Percentiles rank a stretch among this genome's conserved stretches.
Evolutionary conservation across 2,113 vertebrate species (phyloP).

Genomic region (Hemichromis elongatus): DNA sequence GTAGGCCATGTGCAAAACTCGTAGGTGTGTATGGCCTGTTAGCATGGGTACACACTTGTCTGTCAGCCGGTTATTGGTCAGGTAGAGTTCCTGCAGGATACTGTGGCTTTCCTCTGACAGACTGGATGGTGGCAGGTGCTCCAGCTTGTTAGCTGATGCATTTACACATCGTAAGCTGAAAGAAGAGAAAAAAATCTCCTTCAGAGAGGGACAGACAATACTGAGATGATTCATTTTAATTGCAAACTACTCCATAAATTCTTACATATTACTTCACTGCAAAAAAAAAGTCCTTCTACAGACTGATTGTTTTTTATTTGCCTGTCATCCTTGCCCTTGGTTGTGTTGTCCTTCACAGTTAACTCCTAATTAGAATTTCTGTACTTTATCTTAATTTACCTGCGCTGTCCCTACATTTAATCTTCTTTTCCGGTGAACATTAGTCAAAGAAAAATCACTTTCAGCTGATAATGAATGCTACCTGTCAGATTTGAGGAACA

Average conservation of each 20-base stretch:
- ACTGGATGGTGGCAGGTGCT: conserved; percentile 88
- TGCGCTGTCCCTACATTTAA: neutral
- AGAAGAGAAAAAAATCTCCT: neutral
- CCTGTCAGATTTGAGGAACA: conserved; percentile 93
- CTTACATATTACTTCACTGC: neutral
- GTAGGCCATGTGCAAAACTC: conserved; percentile 94
- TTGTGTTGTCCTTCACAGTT: neutral
- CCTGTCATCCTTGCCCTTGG: neutral
- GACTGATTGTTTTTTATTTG: neutral
- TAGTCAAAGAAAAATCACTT: neutral
- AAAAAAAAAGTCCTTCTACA: neutral
- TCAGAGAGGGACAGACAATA: neutral
- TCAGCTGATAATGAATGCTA: conserved; percentile 50
- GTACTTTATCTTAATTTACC: neutral
- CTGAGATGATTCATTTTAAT: neutral
- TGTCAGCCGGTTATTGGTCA: conserved; percentile 93
- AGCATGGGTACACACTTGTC: conserved; percentile 94
- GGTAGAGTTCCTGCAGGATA: conserved; percentile 91
- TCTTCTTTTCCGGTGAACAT: neutral
- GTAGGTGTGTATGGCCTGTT: conserved; percentile 88
- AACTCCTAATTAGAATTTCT: neutral
- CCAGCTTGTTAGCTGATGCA: conserved; percentile 93
- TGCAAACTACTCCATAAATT: neutral
- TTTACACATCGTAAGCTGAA: conserved; percentile 89
- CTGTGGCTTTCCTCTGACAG: conserved; percentile 91